These are phyloP conservation scores for Hofmannophila pseudospretella DNA, from an alignment of 2,888 invertebrate genomes.

Conservation along the genomic window DNA sequence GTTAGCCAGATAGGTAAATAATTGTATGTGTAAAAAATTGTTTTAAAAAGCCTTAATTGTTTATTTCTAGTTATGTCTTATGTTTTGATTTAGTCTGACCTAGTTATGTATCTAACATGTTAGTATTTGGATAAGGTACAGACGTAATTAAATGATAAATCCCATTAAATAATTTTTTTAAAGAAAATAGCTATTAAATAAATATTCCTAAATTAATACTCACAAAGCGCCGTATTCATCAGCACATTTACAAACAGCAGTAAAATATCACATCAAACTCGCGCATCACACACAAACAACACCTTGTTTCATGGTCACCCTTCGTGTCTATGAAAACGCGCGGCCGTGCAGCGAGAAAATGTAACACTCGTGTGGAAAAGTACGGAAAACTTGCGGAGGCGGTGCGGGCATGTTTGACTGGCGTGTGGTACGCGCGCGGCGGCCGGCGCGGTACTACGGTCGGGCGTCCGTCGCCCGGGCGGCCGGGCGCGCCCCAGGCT, in stretches of 20 bases:
- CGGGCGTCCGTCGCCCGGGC: slow-evolving; percentile 32
- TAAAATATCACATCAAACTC: slow-evolving; percentile 10
- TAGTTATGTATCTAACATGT: too few species aligned
- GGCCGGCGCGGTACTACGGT: slow-evolving; percentile 44
- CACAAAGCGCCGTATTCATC: slow-evolving; percentile 5
- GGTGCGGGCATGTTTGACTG: slow-evolving; percentile 13
- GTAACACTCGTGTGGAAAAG: slow-evolving; percentile 36
- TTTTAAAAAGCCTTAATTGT: too few species aligned
- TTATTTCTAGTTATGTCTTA: too few species aligned
- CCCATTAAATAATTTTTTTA: too few species aligned
- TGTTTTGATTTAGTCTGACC: too few species aligned
- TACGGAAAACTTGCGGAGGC: slow-evolving; percentile 37
- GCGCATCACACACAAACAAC: slow-evolving; percentile 12
- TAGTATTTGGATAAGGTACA: too few species aligned
- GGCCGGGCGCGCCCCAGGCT: slow-evolving; percentile 12
- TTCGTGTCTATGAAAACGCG: slow-evolving; percentile 3
- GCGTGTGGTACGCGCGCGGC: slow-evolving; percentile 39
- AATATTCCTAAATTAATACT: too few species aligned
- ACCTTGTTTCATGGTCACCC: slow-evolving; percentile 11
- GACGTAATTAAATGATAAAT: too few species aligned
- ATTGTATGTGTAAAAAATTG: too few species aligned
- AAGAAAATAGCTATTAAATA: too few species aligned
- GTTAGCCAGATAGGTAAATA: too few species aligned
- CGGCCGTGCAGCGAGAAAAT: slow-evolving; percentile 17
- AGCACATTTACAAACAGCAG: slow-evolving; percentile 4